These are phyloP conservation scores for Astreopora myriophthalma DNA, from an alignment of 64 coral and sea anemone species.

Conservation along the genomic window DNA sequence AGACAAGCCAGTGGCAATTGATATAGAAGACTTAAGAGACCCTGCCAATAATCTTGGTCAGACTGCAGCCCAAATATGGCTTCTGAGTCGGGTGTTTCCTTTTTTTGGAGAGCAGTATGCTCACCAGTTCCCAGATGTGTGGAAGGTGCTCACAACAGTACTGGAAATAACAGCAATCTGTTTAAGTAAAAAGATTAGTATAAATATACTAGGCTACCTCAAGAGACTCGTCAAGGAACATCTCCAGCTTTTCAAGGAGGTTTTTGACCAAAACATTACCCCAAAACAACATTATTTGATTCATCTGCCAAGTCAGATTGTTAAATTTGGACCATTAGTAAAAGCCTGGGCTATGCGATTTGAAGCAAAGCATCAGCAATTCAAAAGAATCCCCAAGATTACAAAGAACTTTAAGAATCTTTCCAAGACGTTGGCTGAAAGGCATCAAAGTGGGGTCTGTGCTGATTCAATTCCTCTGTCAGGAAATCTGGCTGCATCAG, in stretches of 20 bases:
- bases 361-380: neutral
- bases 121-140: neutral
- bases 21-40: too few relatives aligned
- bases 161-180: neutral
- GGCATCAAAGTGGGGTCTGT: neutral
- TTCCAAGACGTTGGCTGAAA: neutral
- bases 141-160: neutral
- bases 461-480: neutral
- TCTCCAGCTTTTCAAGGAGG: neutral
- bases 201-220: neutral
- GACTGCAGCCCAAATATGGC: too few relatives aligned
- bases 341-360: neutral
- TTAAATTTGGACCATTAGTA: conserved; percentile 29
- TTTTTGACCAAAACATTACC: neutral
- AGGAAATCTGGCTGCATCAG: neutral
- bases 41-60: too few relatives aligned
- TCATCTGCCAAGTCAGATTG: conserved; percentile 17
- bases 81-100: too few relatives aligned
- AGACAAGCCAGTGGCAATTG: too few relatives aligned
- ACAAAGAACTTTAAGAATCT: neutral
- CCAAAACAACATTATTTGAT: conserved; percentile 39
- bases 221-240: neutral
- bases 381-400: too few relatives aligned
- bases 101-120: neutral
- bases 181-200: too few relatives aligned